Evolutionary conservation across 2,888 invertebrate species (phyloP).

Genomic region (Hyles lineata): DNA sequence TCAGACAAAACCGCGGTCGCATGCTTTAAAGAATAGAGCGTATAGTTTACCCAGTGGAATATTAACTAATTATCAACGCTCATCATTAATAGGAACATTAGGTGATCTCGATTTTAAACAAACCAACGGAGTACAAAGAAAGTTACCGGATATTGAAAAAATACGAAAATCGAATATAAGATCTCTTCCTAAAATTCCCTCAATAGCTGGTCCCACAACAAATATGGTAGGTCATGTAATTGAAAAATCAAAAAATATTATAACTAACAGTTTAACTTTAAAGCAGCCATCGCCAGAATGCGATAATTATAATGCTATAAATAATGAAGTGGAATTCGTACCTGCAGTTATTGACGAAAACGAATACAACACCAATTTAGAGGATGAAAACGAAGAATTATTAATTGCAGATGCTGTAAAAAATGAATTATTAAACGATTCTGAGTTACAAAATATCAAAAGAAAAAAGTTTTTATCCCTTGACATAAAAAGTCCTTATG

Average conservation of each 20-base stretch:
- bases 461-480: slow-evolving; percentile 66
- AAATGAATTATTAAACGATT: background rate
- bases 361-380: background rate
- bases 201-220: background rate
- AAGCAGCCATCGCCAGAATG: background rate
- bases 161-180: slow-evolving; percentile 42
- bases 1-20: background rate
- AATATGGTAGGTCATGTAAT: too few species aligned
- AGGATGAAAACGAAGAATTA: too few species aligned
- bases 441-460: slow-evolving; percentile 38
- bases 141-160: slow-evolving; percentile 53
- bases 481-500: slow-evolving; percentile 63
- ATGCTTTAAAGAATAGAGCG: background rate
- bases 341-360: background rate
- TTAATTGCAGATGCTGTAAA: background rate
- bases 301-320: background rate
- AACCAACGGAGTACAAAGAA: slow-evolving; percentile 41
- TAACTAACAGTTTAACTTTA: background rate
- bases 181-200: slow-evolving; percentile 52
- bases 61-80: background rate
- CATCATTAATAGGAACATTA: background rate
- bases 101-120: slow-evolving; percentile 31
- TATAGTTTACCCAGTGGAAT: background rate
- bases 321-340: background rate
- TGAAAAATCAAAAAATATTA: background rate